Conservation (phyloP, 2,888 invertebrate genomes). For the Troilus luridus region DNA sequence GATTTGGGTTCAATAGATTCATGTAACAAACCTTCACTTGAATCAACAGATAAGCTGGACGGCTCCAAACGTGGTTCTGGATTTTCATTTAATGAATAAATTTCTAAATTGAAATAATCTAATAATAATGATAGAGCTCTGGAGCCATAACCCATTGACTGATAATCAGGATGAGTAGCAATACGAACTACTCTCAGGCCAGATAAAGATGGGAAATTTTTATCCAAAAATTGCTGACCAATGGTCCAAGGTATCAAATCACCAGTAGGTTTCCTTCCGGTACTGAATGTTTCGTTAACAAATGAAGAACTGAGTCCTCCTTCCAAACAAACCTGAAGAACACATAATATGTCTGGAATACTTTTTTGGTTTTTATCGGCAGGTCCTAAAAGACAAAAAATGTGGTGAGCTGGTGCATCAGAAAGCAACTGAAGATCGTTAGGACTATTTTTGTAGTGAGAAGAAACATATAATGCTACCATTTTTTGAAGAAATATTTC, state of each 20-base stretch:
- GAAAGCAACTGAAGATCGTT: conserved; percentile 99
- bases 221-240: conserved; percentile 95
- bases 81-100: conserved; percentile 71
- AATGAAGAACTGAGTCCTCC: conserved; percentile 77
- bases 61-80: neutral
- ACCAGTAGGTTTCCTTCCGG: conserved; percentile 93
- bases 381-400: conserved; percentile 95
- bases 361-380: conserved; percentile 78
- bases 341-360: conserved; percentile 94
- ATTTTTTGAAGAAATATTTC: conserved; percentile 93
- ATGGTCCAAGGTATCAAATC: conserved; percentile 99
- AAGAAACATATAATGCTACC: conserved; percentile 94
- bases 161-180: conserved; percentile 98
- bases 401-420: conserved; percentile 97
- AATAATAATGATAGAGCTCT: conserved; percentile 87
- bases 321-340: conserved; percentile 84
- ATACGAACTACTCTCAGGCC: conserved; percentile 96
- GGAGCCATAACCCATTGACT: conserved; percentile 96
- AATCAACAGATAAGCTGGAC: neutral
- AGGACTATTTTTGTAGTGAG: conserved; percentile 99
- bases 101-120: conserved; percentile 89
- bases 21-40: conserved; percentile 54
- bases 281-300: conserved; percentile 83
- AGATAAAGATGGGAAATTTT: conserved; percentile 89
- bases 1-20: conserved; percentile 75